Evolutionary conservation across 2,888 invertebrate species (phyloP).

Genomic region (Parnassius smintheus): DNA sequence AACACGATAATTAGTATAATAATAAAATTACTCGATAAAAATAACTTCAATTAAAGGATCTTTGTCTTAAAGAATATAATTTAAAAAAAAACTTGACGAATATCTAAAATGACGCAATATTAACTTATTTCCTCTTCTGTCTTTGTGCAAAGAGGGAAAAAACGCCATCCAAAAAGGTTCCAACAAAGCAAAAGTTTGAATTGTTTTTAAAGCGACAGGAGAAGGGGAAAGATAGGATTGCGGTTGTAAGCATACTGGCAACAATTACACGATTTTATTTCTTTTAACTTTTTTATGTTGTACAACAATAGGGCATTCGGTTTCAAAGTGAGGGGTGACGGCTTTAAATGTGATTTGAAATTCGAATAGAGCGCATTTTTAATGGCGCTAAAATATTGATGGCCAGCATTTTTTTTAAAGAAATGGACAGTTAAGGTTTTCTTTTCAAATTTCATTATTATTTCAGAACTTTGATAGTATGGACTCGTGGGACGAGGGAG

Average conservation of each 20-base stretch:
- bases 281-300: constrained; percentile 7
- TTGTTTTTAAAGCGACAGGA: constrained; percentile 21
- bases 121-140: constrained; percentile 15
- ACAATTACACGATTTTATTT: constrained; percentile 15
- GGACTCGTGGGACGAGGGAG: too few species aligned
- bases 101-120: constrained; percentile 13
- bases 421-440: too few species aligned
- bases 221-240: constrained; percentile 18
- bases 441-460: too few species aligned
- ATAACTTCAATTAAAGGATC: too few species aligned
- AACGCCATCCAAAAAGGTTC: constrained; percentile 15
- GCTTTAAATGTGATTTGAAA: background rate
- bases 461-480: too few species aligned
- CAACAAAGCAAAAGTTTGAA: constrained; percentile 20
- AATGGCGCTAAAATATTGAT: too few species aligned
- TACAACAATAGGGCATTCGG: constrained; percentile 2
- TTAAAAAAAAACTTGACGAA: constrained; percentile 6
- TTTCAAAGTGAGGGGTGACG: background rate
- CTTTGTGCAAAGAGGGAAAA: constrained; percentile 5
- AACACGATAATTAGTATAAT: too few species aligned
- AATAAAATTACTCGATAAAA: too few species aligned
- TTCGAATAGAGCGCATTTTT: background rate
- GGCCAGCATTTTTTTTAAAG: too few species aligned
- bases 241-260: constrained; percentile 8
- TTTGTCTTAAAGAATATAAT: background rate